Evolutionary conservation across 2,113 vertebrate genomes (phyloP), one percentile per base, ranked within the genome.

Genomic region (Malaclemys terrapin): DNA sequence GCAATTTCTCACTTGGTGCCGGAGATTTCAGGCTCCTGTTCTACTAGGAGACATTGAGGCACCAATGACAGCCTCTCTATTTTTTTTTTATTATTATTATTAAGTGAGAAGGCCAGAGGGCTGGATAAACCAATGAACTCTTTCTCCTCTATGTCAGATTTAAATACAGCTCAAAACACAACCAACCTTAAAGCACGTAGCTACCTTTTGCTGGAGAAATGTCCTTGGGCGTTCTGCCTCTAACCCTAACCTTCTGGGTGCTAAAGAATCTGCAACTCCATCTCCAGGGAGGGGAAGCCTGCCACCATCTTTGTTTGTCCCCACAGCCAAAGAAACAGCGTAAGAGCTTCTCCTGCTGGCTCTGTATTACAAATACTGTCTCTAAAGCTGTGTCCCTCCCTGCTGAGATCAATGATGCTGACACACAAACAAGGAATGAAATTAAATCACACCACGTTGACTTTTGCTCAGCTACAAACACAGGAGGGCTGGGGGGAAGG

Each of bases 401-500:
- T 75, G 86, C 82, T 91, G 87, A 86, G 89, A 80, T 38, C 79
- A 90, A 24, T 42, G 31, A 13, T 85, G 80, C 6, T 72, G 87
- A 86, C 9, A 54, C 27, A 80, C 78, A 56, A 89, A 82, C 29
- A 42, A 76, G 45, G 72, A 38, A 93, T 62, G 75, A 83, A 81
- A 50, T 35, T 72, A 49, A 84, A 86, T 2, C 4, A 1, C 69
- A 81, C 19, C 69, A 47, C 56, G 8, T 9, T 0, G n/a, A 27
- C 65, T 88, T 81, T 57, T 31, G 79, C 8, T 1, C 75, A 76
- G 83, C 20, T 38, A 86, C 8, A 1, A 79, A 69, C 3, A 12
- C 0, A 0, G 90, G 2, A 0, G 90, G 2, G 6, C 0, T 9
- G 49, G 65, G 24, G 12, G 24, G 25, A 1, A 9, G 1, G 3